Base-by-base conservation (phyloP, 2,113 vertebrate species). In the Pedionomus torquatus region DNA sequence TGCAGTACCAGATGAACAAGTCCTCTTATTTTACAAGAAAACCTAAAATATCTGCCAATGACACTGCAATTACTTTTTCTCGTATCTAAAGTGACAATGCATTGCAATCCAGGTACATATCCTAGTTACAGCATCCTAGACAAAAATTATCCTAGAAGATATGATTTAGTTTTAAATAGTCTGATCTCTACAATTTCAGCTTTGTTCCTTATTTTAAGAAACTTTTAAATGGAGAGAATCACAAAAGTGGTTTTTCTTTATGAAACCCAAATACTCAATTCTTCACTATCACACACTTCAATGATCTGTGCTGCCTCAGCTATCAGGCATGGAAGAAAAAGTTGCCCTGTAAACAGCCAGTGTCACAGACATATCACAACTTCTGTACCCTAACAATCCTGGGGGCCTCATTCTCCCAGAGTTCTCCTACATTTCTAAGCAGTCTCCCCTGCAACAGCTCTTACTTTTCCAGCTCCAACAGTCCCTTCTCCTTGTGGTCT, bases 291-390 rank as follows among this genome's bases (percentile, higher is more conserved):
- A 70, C 11, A 78, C 25, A 39, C 11, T 52, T 75, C 21, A 63
- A 11, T 41, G 49, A 61, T n/a, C 11, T 10, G 13, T 28, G 64
- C 8, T 68, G 16, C 39, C 35, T 51, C 8, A 9, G 7, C 14
- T 26, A 64, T 20, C n/a, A n/a, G 33, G 7, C n/a, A 52, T 0
- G 3, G 43, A 77, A 83, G 33, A 33, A 63, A 41, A 55, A 13
- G 33, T 2, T 28, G 13, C n/a, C 46, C 44, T 51, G 13, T 21
- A 15, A 52, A 74, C 5, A 69, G n/a, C 21, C 9, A 1, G 0
- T 4, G 26, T 33, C 31, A 68, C 44, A 37, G 2, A 0, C 2
- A 9, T 23, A 14, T 23, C 49, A 19, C 15, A 28, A 49, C 4
- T 39, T 24, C 41, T 10, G 2, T 5, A 31, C 33, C 17, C 44